Evolutionary conservation across 2,797 vertebrate genomes (phyloP).

Genomic region (Manis crassicaudata): DNA sequence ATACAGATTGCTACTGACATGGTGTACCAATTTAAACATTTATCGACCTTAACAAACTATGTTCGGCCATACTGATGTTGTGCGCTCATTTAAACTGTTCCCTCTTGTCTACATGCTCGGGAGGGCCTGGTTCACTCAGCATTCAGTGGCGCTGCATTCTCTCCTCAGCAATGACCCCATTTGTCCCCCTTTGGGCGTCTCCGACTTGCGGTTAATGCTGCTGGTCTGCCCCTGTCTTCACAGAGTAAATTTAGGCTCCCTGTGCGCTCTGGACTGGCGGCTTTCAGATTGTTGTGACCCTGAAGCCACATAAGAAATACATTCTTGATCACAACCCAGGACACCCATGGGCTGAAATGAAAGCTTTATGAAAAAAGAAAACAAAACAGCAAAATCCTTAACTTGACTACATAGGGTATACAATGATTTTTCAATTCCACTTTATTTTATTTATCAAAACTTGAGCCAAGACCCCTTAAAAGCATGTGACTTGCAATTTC

Average conservation of each 20-base stretch:
- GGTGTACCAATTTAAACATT: slow-evolving; percentile 47
- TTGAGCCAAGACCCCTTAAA: slow-evolving; percentile 2
- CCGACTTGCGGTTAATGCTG: not conserved
- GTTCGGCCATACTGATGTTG: not conserved
- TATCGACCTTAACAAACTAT: slow-evolving; percentile 50
- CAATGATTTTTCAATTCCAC: not conserved
- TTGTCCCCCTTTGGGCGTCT: not conserved
- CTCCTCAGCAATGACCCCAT: not conserved
- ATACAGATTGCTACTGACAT: slow-evolving; percentile 58
- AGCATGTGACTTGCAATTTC: not conserved
- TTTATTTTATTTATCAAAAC: not conserved
- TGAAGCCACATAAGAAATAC: not conserved
- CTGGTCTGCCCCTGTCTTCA: not conserved
- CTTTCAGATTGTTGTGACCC: not conserved
- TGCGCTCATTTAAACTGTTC: not conserved
- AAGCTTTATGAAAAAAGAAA: not conserved
- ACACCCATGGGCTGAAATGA: not conserved
- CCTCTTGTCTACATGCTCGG: not conserved
- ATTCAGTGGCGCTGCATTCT: not conserved
- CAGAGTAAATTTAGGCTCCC: not conserved
- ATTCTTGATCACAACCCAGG: not conserved
- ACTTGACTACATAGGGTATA: not conserved
- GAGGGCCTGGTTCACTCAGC: not conserved
- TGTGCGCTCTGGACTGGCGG: not conserved
- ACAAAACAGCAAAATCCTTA: not conserved